Evolutionary conservation across 2,888 invertebrate species (phyloP), one percentile per base, ranked within the genome.

Genomic region (Tiliacea citrago): DNA sequence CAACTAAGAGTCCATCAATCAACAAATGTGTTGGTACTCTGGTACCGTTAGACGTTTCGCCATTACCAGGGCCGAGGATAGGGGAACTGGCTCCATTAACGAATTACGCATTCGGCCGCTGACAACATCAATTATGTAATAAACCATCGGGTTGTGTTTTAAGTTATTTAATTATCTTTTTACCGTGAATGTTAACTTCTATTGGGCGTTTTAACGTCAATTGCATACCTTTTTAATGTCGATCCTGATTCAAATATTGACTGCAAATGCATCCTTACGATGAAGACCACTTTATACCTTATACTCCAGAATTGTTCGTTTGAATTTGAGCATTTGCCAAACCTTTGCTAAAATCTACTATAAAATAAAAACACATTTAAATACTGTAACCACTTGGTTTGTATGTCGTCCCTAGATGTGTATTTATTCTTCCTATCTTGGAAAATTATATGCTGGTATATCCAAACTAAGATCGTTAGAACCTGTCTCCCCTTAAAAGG

Each of bases 41-140:
- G 49, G 81, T 85, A 86, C 91, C 90, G 91, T 91, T 91, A 91
- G 70, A 75, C 47, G 72, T 86, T 88, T 88, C 85, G 85, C 86
- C 81, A 88, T 88, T 86, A 88, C 77, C 82, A 86, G 86, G 85
- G 85, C 84, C 80, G 82, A 79, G 82, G 77, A 82, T 80, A 77
- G 78, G 68, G 84, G 73, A 79, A 86, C 88, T 86, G 88, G 85
- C 85, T 88, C 90, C 89, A 90, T 89, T 89, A 91, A 89, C 88
- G 82, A 89, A 90, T 89, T 88, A 89, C 88, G 79, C 86, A 87
- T 88, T 87, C 84, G 81, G 47, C 81, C 88, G 77, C 85, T 87
- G 88, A 87, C 86, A 88, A 82, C 85, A 80, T 88, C 87, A 87
- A 85, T 89, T 86, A 88, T 79, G 85, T 86, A 88, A 90, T 90